Percentiles rank a stretch among this genome's conserved stretches.
phyloP scores from a whole-genome alignment of 2,888 invertebrate genomes.

The Euzophera pinguis region DNA sequence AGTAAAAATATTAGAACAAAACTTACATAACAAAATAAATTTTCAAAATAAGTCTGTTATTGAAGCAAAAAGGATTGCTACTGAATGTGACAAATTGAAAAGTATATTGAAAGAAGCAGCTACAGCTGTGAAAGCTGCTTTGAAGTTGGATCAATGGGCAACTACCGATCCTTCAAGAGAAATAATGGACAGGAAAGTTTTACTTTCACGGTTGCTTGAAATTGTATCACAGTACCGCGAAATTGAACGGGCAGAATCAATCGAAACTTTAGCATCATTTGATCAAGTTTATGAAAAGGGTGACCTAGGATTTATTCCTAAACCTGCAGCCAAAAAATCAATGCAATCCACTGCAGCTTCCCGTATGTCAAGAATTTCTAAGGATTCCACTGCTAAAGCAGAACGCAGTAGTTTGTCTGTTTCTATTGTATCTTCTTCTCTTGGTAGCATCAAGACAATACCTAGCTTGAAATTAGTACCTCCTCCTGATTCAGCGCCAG shows the following conservation, averaged over 20 bases:
- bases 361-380: conserved; percentile 21
- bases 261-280: conserved; percentile 69
- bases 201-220: conserved; percentile 78
- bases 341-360: conserved; percentile 26
- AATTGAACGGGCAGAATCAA: conserved; percentile 55
- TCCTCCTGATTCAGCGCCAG: conserved; percentile 35
- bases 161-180: conserved; percentile 50
- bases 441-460: conserved; percentile 55
- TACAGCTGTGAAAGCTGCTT: conserved; percentile 79
- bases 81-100: conserved; percentile 77
- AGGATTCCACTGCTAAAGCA: conserved; percentile 31
- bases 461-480: conserved; percentile 57
- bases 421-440: conserved; percentile 37
- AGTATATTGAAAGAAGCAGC: conserved; percentile 81
- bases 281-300: conserved; percentile 81
- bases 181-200: conserved; percentile 64
- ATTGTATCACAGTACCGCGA: conserved; percentile 70
- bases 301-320: conserved; percentile 84
- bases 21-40: conserved; percentile 71
- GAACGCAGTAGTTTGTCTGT: conserved; percentile 26
- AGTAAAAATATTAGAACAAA: conserved; percentile 76
- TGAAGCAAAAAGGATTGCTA: conserved; percentile 66
- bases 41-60: conserved; percentile 68
- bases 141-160: conserved; percentile 72
- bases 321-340: conserved; percentile 46